phyloP scores from a whole-genome alignment of 2,113 vertebrate species.

The Panthera uncia region DNA sequence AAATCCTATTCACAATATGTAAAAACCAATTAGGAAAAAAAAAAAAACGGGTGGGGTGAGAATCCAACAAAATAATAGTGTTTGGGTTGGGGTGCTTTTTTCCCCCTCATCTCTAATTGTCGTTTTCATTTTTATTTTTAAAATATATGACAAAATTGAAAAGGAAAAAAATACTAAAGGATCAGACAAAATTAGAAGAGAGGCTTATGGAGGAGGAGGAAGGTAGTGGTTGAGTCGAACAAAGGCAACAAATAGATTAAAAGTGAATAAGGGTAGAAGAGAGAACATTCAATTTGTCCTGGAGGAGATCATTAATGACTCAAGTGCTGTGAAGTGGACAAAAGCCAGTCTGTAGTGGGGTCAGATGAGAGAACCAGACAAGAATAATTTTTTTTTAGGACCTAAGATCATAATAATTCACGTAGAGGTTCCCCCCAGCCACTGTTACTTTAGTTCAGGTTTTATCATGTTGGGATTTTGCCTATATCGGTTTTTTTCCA shows the following conservation, averaged over 20 bases:
- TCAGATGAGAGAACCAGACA: constrained; percentile 69
- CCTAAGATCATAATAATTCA: constrained; percentile 69
- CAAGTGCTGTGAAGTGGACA: constrained; percentile 75
- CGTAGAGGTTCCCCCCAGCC: constrained; percentile 5
- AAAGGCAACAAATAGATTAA: constrained; percentile 68
- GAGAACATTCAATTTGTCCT: constrained; percentile 36
- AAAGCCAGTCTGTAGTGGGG: constrained; percentile 69
- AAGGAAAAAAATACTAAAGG: constrained; percentile 62
- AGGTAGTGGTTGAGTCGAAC: constrained; percentile 54
- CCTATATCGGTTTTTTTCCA: constrained; percentile 46
- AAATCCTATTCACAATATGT: neutral
- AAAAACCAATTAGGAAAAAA: neutral
- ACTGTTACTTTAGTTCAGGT: constrained; percentile 52
- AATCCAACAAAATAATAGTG: constrained; percentile 20
- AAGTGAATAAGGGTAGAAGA: constrained; percentile 28
- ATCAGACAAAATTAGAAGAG: constrained; percentile 75
- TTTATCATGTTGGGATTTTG: constrained; percentile 70
- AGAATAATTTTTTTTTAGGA: constrained; percentile 71
- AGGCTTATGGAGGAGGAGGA: constrained; percentile 79
- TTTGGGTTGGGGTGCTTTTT: neutral
- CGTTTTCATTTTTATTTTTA: constrained; percentile 74
- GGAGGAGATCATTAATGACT: constrained; percentile 73
- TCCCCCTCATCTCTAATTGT: constrained; percentile 51
- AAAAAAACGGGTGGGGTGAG: neutral
- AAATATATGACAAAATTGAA: constrained; percentile 55